A percentile compares a stretch with the other conserved stretches of the same genome.
phyloP scores from a whole-genome alignment of 2,797 vertebrate species.

The Rhynchonycteris naso region DNA sequence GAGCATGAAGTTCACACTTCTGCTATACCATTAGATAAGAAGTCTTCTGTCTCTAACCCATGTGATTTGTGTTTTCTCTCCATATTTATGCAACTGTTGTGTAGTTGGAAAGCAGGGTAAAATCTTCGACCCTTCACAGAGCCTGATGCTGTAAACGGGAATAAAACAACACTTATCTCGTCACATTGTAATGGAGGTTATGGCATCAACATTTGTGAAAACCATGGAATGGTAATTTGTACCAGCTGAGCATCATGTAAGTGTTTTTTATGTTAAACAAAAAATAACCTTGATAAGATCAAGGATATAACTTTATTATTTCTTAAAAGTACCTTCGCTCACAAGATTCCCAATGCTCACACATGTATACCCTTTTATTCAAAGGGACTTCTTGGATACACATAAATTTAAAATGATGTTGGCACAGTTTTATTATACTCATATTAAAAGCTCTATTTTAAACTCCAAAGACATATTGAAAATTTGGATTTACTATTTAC shows the following conservation, averaged over 20 bases:
- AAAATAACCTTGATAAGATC: not conserved
- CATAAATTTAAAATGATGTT: not conserved
- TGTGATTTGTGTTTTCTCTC: not conserved
- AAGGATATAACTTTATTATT: not conserved
- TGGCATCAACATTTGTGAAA: not conserved
- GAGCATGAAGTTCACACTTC: not conserved
- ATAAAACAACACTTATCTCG: not conserved
- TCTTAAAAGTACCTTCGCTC: not conserved
- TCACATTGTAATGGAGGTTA: not conserved
- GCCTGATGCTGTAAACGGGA: not conserved
- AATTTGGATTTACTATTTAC: conserved; percentile 9
- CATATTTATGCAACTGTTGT: not conserved
- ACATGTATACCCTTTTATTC: not conserved
- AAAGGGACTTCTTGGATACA: not conserved
- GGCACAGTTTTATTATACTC: not conserved
- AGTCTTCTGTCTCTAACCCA: not conserved
- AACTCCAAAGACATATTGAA: not conserved
- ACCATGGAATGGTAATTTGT: not conserved
- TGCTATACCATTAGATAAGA: not conserved
- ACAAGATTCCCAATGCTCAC: not conserved
- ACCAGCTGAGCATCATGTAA: not conserved
- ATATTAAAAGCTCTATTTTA: not conserved
- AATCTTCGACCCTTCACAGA: not conserved
- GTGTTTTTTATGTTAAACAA: not conserved
- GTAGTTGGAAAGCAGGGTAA: not conserved